A percentile compares a stretch with the other conserved stretches of the same genome.
Evolutionary conservation across 2,797 vertebrate genomes (phyloP).

Genomic region (Myripristis jacobus): DNA sequence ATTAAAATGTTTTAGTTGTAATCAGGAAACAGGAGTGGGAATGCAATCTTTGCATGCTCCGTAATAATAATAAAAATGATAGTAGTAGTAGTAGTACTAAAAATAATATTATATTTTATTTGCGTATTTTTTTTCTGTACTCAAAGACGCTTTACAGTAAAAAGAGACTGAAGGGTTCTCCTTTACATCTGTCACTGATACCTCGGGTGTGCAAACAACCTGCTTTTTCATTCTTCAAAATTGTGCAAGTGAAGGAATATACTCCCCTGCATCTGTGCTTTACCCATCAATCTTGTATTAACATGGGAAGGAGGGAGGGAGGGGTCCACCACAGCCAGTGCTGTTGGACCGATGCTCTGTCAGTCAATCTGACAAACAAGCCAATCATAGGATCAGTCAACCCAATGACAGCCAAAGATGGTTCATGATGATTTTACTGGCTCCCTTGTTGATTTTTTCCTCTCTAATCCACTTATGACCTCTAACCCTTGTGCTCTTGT

Average conservation of each 20-base stretch:
- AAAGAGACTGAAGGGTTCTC: no score
- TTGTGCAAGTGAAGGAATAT: slow-evolving; percentile 63
- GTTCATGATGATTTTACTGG: slow-evolving; percentile 35
- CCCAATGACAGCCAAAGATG: slow-evolving; percentile 39
- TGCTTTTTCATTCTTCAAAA: slow-evolving; percentile 14
- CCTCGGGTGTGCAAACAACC: slow-evolving; percentile 29
- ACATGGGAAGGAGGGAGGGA: slow-evolving; percentile 36
- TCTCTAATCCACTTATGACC: slow-evolving; percentile 37
- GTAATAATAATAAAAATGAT: no score
- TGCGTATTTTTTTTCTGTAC: background rate
- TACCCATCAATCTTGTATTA: slow-evolving; percentile 45
- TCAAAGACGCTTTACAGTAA: no score
- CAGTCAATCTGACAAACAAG: background rate
- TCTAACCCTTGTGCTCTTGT: slow-evolving; percentile 53
- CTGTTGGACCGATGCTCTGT: slow-evolving; percentile 1
- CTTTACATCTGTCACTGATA: background rate
- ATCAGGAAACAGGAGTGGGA: no score
- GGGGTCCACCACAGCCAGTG: slow-evolving; percentile 11
- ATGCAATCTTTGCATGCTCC: no score
- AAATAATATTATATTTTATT: no score
- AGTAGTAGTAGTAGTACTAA: no score
- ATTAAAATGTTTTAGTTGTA: background rate
- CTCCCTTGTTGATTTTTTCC: slow-evolving; percentile 37
- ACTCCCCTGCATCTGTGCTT: slow-evolving; percentile 36
- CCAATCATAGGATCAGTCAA: slow-evolving; percentile 39